Base-by-base conservation (phyloP, 2,113 vertebrate species). In the Galeopterus variegatus region DNA sequence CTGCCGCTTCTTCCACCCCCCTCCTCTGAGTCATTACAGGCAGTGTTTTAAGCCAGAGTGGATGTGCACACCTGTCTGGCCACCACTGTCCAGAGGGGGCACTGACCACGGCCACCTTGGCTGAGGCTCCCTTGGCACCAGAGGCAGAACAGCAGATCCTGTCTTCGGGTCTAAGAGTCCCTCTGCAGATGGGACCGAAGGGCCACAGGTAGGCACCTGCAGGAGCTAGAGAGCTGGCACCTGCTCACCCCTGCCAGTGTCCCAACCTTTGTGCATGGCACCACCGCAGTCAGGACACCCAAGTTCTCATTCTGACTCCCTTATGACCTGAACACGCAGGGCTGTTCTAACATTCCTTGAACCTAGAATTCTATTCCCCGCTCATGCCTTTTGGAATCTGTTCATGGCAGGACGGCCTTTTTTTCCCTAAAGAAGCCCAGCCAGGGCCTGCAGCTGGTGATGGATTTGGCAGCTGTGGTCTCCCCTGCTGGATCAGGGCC, bases 31-130 rank as follows among this genome's bases (percentile, higher is more conserved):
- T 11, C 50, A 23, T 0, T 13, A 41, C 8, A 48, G 24, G 41
- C 1, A 1, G 33, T 1, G 33, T 33, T 77, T 41, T 52, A 33
- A 31, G 64, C 15, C 23, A 56, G 52, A 54, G 62, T 0, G 2
- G 45, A 26, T 52, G 28, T 0, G 0, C 0, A 13, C 21, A 15
- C 2, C 6, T 28, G n/a, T 64, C n/a, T n/a, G 6, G 45, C 5
- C 2, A 1, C 36, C 28, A 58, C 18, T 5, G 0, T 48, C 24
- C 6, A 64, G 41, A 6, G 21, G 13, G 79, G 26, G 6, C 7
- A 0, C 48, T 0, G 8, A 41, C 26, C 1, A n/a, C 0, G 4
- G 60, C 9, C 0, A 0, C 45, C 4, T 1, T 26, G 6, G 18
- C 31, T 1, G 3, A 36, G 33, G 9, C 13, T 50, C 70, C 23